Evolutionary conservation across 2,797 vertebrate species (phyloP).

Genomic region (Percopsis omiscomaycus): DNA sequence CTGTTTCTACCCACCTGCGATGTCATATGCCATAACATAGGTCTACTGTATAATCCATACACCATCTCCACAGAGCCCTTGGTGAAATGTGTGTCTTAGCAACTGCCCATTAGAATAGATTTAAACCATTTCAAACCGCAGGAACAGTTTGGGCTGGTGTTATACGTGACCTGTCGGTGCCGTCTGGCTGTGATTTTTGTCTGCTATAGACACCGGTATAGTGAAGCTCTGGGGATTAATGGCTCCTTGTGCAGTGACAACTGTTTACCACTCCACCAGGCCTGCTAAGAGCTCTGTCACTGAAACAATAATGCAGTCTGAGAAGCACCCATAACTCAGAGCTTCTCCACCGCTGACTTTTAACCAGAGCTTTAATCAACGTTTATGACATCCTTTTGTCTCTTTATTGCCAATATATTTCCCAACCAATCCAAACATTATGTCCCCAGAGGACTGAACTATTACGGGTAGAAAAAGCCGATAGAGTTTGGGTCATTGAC

Average conservation of each 20-base stretch:
- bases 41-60: not conserved
- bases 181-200: conserved; percentile 73
- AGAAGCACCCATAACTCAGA: conserved; percentile 80
- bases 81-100: conserved; percentile 23
- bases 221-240: conserved; percentile 79
- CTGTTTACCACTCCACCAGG: conserved; percentile 77
- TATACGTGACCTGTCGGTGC: conserved; percentile 67
- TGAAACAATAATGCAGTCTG: conserved; percentile 80
- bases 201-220: conserved; percentile 62
- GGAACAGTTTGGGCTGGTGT: conserved; percentile 57
- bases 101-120: conserved; percentile 49
- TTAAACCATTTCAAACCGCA: conserved; percentile 54
- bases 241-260: conserved; percentile 71
- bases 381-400: conserved; percentile 86
- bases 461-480: conserved; percentile 78
- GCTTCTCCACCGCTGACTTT: conserved; percentile 77
- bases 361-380: conserved; percentile 84
- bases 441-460: conserved; percentile 76
- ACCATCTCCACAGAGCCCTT: not conserved
- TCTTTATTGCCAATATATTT: conserved; percentile 87
- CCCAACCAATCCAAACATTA: conserved; percentile 80
- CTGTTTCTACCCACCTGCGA: not conserved
- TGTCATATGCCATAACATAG: conserved; percentile 10
- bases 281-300: conserved; percentile 80
- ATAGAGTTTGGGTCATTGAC: conserved; percentile 80